A percentile compares a stretch with the other conserved stretches of the same genome.
Conservation (phyloP, 2,888 invertebrate species). For the Coenonympha arcania region DNA sequence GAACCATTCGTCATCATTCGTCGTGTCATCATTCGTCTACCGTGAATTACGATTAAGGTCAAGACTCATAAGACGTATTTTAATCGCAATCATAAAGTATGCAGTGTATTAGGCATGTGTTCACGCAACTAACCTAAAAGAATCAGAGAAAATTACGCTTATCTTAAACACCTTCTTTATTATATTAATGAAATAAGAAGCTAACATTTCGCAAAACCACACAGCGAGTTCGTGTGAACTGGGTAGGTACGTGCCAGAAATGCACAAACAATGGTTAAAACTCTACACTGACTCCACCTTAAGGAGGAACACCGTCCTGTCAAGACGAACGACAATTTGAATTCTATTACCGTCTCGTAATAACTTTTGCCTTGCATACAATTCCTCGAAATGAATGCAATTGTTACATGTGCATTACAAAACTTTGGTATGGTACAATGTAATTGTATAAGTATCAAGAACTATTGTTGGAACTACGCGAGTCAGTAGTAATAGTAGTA, state of each 20-base stretch:
- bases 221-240: slow-evolving; percentile 53
- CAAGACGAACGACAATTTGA: slow-evolving; percentile 21
- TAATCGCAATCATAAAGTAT: neutral
- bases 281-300: slow-evolving; percentile 28
- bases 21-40: neutral
- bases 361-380: slow-evolving; percentile 15
- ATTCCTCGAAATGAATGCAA: slow-evolving; percentile 15
- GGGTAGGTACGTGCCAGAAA: slow-evolving; percentile 62
- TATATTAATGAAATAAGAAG: slow-evolving; percentile 26
- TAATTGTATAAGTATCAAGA: slow-evolving; percentile 1
- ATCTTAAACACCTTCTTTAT: neutral
- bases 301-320: slow-evolving; percentile 29
- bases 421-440: slow-evolving; percentile 4
- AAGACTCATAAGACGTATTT: neutral
- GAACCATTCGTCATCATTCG: neutral
- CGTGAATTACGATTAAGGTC: neutral
- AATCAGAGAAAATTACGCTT: neutral
- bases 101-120: neutral
- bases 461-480: neutral
- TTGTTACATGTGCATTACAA: slow-evolving; percentile 15
- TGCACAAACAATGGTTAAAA: slow-evolving; percentile 47
- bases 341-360: slow-evolving; percentile 22
- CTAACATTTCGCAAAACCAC: slow-evolving; percentile 40
- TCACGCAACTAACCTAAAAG: neutral
- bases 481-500: too few species aligned